Evolutionary conservation across 2,888 invertebrate species (phyloP).

Genomic region (Apamea crenata): DNA sequence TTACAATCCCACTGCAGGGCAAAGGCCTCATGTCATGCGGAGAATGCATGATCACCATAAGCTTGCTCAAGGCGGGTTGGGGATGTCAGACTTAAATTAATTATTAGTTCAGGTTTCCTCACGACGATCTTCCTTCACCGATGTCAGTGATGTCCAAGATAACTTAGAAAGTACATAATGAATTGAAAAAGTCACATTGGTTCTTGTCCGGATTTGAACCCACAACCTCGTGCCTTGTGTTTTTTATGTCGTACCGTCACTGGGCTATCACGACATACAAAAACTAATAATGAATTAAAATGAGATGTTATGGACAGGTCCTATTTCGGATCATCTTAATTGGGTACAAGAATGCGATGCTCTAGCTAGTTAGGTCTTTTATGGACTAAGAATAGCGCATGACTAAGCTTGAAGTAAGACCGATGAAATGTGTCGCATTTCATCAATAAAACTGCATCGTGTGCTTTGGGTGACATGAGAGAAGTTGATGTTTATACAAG

Average conservation of each 20-base stretch:
- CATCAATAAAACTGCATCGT: constrained; percentile 1
- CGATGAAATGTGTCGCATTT: background rate
- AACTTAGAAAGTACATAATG: background rate
- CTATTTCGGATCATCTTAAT: constrained; percentile 22
- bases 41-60: background rate
- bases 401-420: constrained; percentile 5
- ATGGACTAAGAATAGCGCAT: constrained; percentile 12
- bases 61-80: too few species aligned
- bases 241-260: background rate
- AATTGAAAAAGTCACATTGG: background rate
- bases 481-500: background rate
- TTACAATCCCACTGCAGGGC: background rate
- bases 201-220: background rate
- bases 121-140: background rate
- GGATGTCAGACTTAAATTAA: background rate
- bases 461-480: background rate
- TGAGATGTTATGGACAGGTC: constrained; percentile 1
- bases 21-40: background rate
- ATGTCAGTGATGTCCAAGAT: background rate
- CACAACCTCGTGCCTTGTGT: background rate
- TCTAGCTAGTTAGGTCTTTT: constrained; percentile 2
- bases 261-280: background rate
- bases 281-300: constrained; percentile 7
- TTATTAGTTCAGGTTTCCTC: background rate
- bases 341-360: constrained; percentile 13